Percentiles rank a stretch among this genome's conserved stretches.
phyloP scores from a whole-genome alignment of 2,113 vertebrate species.

The Polyodon spathula region DNA sequence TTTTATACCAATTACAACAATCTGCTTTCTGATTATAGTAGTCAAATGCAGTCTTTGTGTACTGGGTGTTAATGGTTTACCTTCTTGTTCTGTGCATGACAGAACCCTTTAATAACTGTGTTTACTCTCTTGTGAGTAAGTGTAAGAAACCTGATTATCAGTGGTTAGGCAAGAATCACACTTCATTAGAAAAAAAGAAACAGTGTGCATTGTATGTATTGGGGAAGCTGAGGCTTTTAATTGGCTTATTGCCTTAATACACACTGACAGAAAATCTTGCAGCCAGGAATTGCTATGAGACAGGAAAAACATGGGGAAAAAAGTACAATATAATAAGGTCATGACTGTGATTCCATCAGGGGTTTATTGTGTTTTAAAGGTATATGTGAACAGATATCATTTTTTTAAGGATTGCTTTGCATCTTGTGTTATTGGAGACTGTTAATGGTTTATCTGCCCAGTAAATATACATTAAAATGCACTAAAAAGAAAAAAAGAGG shows the following conservation, averaged over 20 bases:
- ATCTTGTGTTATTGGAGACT: too few relatives aligned
- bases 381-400: too few relatives aligned
- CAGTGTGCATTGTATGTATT: neutral
- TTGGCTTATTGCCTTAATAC: neutral
- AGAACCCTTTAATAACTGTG: neutral
- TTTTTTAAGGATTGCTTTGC: too few relatives aligned
- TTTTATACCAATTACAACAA: too few relatives aligned
- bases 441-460: too few relatives aligned
- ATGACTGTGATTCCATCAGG: too few relatives aligned
- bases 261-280: neutral
- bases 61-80: too few relatives aligned
- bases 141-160: neutral
- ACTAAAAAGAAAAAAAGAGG: too few relatives aligned
- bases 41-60: too few relatives aligned
- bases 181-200: neutral
- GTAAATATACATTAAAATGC: too few relatives aligned
- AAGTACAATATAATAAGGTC: neutral
- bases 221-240: neutral
- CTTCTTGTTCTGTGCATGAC: too few relatives aligned
- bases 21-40: too few relatives aligned
- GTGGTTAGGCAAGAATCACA: neutral
- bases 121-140: neutral
- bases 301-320: neutral
- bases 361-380: neutral
- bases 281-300: neutral